Conservation (phyloP, 2,888 invertebrate species). For the Rosalia funebris region DNA sequence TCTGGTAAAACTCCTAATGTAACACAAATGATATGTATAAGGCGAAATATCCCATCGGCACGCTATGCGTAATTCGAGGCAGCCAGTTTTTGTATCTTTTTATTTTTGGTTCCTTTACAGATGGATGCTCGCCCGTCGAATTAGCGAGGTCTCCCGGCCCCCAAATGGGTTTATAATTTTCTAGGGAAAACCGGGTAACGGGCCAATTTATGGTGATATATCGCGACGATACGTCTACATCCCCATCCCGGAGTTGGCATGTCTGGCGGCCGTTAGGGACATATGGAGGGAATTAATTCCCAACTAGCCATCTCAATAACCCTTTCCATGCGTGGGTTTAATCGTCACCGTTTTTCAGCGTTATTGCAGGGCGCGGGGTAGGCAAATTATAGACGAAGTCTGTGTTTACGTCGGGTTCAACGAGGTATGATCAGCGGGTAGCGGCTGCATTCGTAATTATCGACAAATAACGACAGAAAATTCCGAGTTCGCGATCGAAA, state of each 20-base stretch:
- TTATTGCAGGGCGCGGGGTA: constrained; percentile 19
- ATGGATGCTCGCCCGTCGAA: constrained; percentile 15
- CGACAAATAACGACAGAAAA: constrained; percentile 11
- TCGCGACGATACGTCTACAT: constrained; percentile 28
- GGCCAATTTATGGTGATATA: constrained; percentile 30
- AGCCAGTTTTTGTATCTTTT: constrained; percentile 20
- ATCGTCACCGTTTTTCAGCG: constrained; percentile 19
- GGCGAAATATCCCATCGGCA: constrained; percentile 43
- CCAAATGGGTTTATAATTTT: constrained; percentile 35
- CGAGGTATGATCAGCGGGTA: neutral
- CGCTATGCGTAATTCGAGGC: constrained; percentile 33
- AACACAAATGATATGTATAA: constrained; percentile 46
- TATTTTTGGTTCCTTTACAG: neutral
- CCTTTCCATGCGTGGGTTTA: constrained; percentile 21
- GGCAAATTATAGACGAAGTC: constrained; percentile 25
- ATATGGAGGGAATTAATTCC: constrained; percentile 34
- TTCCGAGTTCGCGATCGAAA: too few relatives aligned
- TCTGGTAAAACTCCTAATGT: constrained; percentile 45
- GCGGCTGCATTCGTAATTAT: constrained; percentile 9
- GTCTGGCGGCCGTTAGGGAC: constrained; percentile 33
- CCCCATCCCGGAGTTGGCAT: constrained; percentile 28
- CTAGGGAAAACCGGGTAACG: constrained; percentile 24
- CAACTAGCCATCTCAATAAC: constrained; percentile 26
- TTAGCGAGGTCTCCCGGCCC: constrained; percentile 23
- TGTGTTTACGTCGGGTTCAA: constrained; percentile 10